Conservation (phyloP, 2,113 vertebrate species). For the Felis chaus region DNA sequence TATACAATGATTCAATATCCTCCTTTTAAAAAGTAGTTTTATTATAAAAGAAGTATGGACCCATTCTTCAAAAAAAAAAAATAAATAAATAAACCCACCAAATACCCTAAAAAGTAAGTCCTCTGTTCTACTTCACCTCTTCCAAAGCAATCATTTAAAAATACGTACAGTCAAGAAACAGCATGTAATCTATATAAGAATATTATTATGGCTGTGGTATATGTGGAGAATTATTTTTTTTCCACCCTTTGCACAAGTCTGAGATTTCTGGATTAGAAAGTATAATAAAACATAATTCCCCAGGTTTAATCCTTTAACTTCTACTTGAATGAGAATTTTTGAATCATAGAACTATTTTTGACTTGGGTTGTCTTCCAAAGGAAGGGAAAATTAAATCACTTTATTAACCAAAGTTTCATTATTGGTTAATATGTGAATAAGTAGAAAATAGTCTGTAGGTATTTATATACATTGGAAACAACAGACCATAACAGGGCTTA, state of each 20-base stretch:
- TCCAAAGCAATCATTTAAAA: not conserved
- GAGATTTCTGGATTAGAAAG: constrained; percentile 28
- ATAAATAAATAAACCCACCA: not conserved
- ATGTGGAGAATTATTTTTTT: not conserved
- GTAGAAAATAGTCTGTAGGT: not conserved
- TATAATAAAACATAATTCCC: not conserved
- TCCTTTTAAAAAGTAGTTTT: not conserved
- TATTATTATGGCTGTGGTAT: not conserved
- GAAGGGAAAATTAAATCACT: constrained; percentile 11
- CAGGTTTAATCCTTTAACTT: not conserved
- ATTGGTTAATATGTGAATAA: not conserved
- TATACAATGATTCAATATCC: not conserved
- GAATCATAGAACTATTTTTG: not conserved
- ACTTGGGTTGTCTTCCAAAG: not conserved
- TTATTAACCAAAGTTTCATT: not conserved
- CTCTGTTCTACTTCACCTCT: not conserved
- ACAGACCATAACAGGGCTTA: not conserved
- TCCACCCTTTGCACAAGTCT: not conserved
- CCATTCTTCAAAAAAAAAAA: constrained; percentile 20
- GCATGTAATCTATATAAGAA: not conserved
- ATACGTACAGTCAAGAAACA: not conserved
- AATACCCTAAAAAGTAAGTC: not conserved
- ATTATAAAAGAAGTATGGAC: not conserved
- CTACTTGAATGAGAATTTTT: not conserved
- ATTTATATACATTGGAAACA: not conserved